These are phyloP conservation scores for Sebastes cheni DNA, from an alignment of 2,797 vertebrate genomes.

Conservation along the genomic window DNA sequence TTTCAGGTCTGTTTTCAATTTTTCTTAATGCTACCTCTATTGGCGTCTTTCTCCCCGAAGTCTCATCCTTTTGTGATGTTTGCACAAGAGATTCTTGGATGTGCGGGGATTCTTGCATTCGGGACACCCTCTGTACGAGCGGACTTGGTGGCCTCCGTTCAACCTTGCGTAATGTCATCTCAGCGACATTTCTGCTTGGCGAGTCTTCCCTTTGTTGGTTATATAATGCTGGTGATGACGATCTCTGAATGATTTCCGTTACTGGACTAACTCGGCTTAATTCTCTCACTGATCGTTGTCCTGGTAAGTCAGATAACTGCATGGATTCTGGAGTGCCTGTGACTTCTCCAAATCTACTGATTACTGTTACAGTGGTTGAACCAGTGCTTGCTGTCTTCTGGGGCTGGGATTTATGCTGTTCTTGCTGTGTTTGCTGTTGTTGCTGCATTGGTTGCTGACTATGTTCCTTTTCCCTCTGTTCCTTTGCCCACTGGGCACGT, in stretches of 20 bases:
- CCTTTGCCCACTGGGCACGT: conserved; percentile 78
- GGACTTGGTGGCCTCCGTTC: conserved; percentile 82
- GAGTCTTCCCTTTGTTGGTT: conserved; percentile 68
- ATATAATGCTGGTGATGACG: conserved; percentile 72
- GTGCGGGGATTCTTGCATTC: conserved; percentile 73
- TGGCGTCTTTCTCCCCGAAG: conserved; percentile 71
- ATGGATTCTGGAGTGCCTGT: conserved; percentile 77
- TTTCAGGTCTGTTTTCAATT: conserved; percentile 81
- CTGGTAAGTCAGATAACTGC: conserved; percentile 81
- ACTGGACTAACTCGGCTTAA: conserved; percentile 71
- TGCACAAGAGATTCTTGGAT: conserved; percentile 54
- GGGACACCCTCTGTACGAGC: conserved; percentile 78
- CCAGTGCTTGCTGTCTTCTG: conserved; percentile 61
- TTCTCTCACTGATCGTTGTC: conserved; percentile 75
- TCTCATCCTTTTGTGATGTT: conserved; percentile 57
- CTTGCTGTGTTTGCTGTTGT: conserved; percentile 40
- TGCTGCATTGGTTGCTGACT: conserved; percentile 60
- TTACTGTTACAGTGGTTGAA: conserved; percentile 24
- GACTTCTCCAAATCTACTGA: conserved; percentile 61
- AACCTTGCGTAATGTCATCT: conserved; percentile 77
- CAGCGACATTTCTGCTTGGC: conserved; percentile 68
- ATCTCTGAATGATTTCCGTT: conserved; percentile 75
- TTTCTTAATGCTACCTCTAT: conserved; percentile 74
- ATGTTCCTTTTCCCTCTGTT: conserved; percentile 69
- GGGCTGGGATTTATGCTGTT: conserved; percentile 41